A percentile compares a stretch with the other conserved stretches of the same genome.
These are phyloP conservation scores for Vollenhovia emeryi DNA, from an alignment of 1,140 invertebrate genomes.

Conservation along the genomic window DNA sequence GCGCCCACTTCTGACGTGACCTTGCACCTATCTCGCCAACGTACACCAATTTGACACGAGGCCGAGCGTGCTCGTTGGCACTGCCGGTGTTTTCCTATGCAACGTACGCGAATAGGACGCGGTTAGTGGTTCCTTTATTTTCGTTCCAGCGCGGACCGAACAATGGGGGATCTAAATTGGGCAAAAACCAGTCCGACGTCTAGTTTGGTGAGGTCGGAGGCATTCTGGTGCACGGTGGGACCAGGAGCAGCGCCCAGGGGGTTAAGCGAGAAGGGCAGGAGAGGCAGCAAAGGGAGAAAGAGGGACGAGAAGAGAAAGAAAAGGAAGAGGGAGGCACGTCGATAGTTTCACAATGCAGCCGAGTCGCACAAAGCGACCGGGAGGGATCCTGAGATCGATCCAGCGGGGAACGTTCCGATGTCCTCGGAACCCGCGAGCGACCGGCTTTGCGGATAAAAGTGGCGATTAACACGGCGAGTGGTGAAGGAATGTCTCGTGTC, in stretches of 20 bases:
- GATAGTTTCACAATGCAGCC: slow-evolving; percentile 35
- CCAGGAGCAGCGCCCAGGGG: slow-evolving; percentile 48
- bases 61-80: not conserved
- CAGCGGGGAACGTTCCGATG: not conserved
- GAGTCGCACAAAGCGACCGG: not conserved
- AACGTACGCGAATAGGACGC: slow-evolving; percentile 36
- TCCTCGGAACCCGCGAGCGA: not conserved
- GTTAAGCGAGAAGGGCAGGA: not conserved
- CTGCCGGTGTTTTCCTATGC: slow-evolving; percentile 53
- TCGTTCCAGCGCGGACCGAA: slow-evolving; percentile 72
- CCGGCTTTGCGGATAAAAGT: slow-evolving; percentile 52
- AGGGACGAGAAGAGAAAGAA: no score
- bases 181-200: slow-evolving; percentile 77
- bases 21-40: not conserved
- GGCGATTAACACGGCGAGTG: slow-evolving; percentile 57
- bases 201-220: slow-evolving; percentile 73
- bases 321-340: not conserved
- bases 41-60: not conserved
- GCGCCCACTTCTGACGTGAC: not conserved
- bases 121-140: slow-evolving; percentile 68
- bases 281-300: not conserved
- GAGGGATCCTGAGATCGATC: slow-evolving; percentile 46
- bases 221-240: slow-evolving; percentile 55
- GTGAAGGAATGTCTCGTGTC: slow-evolving; percentile 53
- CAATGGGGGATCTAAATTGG: slow-evolving; percentile 78